Percentiles rank a stretch among this genome's conserved stretches.
Conservation (phyloP, 2,888 invertebrate genomes). For the Nemurella pictetii region DNA sequence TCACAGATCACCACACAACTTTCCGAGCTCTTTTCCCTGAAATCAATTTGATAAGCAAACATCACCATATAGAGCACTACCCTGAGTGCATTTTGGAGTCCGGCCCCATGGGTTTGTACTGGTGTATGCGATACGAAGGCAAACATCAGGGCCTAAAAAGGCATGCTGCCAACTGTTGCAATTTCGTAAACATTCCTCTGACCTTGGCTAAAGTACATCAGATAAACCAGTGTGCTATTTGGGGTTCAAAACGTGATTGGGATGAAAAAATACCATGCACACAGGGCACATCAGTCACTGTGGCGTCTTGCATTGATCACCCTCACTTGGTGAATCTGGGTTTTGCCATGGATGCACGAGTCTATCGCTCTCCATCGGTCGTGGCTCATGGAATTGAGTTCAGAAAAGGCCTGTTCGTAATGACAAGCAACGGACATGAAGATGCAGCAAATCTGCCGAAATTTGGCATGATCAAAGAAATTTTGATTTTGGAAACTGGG, state of each 20-base stretch:
- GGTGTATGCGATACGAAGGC: slow-evolving; percentile 43
- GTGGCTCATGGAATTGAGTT: too few species aligned
- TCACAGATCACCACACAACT: slow-evolving; percentile 36
- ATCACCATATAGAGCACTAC: slow-evolving; percentile 42
- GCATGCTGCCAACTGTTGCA: slow-evolving; percentile 6
- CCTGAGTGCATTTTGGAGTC: slow-evolving; percentile 40
- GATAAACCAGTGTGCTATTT: slow-evolving; percentile 8
- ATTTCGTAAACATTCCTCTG: slow-evolving; percentile 16
- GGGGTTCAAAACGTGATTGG: slow-evolving; percentile 8
- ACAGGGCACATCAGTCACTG: too few species aligned
- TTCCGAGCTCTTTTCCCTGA: slow-evolving; percentile 41
- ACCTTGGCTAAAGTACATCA: slow-evolving; percentile 17
- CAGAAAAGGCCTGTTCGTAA: too few species aligned
- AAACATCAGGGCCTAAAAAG: slow-evolving; percentile 37
- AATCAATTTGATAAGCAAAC: slow-evolving; percentile 43
- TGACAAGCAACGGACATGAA: too few species aligned
- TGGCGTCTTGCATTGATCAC: too few species aligned
- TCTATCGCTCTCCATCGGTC: too few species aligned
- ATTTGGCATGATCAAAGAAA: too few species aligned
- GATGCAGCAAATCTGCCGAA: too few species aligned
- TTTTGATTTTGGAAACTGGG: too few species aligned
- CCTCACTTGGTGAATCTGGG: too few species aligned
- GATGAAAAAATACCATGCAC: too few species aligned
- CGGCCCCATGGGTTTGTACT: slow-evolving; percentile 40
- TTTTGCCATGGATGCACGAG: too few species aligned